These are phyloP conservation scores for Aphaenogaster floridana DNA, from an alignment of 1,140 invertebrate genomes.

Conservation along the genomic window DNA sequence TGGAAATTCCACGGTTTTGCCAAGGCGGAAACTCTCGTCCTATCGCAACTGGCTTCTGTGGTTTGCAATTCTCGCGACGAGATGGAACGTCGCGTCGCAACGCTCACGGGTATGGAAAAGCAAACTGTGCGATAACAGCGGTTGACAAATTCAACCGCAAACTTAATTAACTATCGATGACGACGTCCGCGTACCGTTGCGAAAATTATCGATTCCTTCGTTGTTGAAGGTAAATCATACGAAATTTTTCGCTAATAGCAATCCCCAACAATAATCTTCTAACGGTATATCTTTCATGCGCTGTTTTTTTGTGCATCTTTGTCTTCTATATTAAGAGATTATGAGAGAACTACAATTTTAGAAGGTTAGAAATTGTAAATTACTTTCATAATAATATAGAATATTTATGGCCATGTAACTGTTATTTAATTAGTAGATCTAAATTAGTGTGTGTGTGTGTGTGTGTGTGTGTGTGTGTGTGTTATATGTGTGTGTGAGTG, in stretches of 20 bases:
- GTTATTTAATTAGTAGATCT: not conserved
- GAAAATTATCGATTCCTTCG: slow-evolving; percentile 17
- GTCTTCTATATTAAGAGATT: not conserved
- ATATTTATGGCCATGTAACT: not conserved
- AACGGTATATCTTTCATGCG: not conserved
- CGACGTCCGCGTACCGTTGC: not conserved
- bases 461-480: too few relatives aligned
- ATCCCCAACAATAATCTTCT: not conserved
- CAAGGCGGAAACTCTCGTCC: slow-evolving; percentile 42
- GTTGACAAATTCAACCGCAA: slow-evolving; percentile 45
- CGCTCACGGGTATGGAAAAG: not conserved
- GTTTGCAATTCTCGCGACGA: slow-evolving; percentile 63
- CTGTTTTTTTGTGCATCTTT: not conserved
- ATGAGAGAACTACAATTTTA: not conserved
- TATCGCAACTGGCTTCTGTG: slow-evolving; percentile 40
- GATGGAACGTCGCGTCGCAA: slow-evolving; percentile 1
- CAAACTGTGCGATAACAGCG: slow-evolving; percentile 17
- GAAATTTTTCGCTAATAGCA: not conserved
- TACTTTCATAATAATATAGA: not conserved
- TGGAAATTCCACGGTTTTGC: slow-evolving; percentile 40
- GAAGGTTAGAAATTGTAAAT: not conserved
- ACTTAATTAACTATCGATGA: slow-evolving; percentile 51
- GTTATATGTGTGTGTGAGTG: not conserved
- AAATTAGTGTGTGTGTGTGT: not conserved
- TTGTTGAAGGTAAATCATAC: not conserved